These are phyloP conservation scores for Alligator mississippiensis DNA, from an alignment of 2,113 vertebrate genomes.

Conservation along the genomic window DNA sequence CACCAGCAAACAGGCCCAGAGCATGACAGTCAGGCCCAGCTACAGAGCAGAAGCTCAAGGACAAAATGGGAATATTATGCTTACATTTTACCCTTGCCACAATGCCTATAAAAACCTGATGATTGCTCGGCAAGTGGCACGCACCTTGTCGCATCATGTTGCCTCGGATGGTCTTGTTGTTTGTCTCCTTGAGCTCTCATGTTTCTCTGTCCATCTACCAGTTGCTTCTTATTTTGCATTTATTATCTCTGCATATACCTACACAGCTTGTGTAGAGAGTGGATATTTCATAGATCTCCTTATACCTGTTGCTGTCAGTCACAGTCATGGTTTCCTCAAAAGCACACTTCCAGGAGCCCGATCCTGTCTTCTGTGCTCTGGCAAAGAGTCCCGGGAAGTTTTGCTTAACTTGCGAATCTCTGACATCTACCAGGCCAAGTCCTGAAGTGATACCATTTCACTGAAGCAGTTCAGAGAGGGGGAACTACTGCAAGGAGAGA, in stretches of 20 bases:
- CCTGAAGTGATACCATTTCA: neutral
- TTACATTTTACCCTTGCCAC: neutral
- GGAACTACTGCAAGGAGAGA: too few relatives aligned
- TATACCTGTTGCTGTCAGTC: neutral
- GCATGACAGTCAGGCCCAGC: neutral
- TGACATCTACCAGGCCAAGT: too few relatives aligned
- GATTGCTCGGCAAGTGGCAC: neutral
- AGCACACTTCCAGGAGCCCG: neutral
- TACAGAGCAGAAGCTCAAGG: neutral
- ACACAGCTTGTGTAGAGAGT: neutral
- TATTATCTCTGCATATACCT: neutral
- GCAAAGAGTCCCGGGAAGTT: too few relatives aligned
- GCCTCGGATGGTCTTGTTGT: too few relatives aligned
- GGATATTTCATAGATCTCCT: neutral
- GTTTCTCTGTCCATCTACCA: too few relatives aligned
- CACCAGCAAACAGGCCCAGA: neutral
- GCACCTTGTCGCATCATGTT: too few relatives aligned
- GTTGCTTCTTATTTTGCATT: too few relatives aligned
- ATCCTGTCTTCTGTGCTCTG: too few relatives aligned
- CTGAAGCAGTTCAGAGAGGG: neutral
- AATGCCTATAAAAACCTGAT: neutral
- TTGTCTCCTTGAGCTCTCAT: too few relatives aligned
- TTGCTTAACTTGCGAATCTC: too few relatives aligned
- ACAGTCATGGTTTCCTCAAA: fast-evolving
- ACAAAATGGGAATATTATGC: fast-evolving